phyloP scores from a whole-genome alignment of 1,140 invertebrate genomes.

The Argopecten irradians region DNA sequence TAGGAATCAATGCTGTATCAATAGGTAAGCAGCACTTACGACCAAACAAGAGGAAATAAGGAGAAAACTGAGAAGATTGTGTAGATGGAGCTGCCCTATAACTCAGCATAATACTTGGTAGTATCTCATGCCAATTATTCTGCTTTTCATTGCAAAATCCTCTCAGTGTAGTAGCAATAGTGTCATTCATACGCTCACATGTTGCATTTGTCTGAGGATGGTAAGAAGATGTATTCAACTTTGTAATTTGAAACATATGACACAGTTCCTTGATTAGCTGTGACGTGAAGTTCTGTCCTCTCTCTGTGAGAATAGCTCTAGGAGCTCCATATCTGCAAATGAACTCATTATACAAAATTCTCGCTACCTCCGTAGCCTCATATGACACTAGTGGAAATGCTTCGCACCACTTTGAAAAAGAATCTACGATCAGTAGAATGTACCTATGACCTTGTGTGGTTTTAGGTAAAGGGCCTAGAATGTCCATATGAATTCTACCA shows the following conservation, averaged over 20 bases:
- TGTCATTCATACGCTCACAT: constrained; percentile 37
- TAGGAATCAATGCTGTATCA: constrained; percentile 41
- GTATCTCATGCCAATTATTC: too few relatives aligned
- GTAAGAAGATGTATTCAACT: constrained; percentile 27
- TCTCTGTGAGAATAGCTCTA: constrained; percentile 34
- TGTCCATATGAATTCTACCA: constrained; percentile 46
- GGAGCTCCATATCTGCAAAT: constrained; percentile 52
- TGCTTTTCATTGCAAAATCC: constrained; percentile 40
- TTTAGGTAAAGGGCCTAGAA: constrained; percentile 49
- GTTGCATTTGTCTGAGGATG: constrained; percentile 43
- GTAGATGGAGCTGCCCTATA: too few relatives aligned
- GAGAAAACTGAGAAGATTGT: too few relatives aligned
- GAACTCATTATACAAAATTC: constrained; percentile 51
- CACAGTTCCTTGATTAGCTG: too few relatives aligned
- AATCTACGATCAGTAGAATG: too few relatives aligned
- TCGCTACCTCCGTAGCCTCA: constrained; percentile 44
- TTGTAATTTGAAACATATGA: constrained; percentile 39
- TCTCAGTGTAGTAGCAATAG: constrained; percentile 27
- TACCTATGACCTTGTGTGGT: constrained; percentile 25
- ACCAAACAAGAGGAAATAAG: too few relatives aligned
- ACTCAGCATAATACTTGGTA: too few relatives aligned
- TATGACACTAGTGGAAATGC: constrained; percentile 43
- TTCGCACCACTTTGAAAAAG: too few relatives aligned
- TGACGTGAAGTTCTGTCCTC: too few relatives aligned
- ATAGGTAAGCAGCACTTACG: constrained; percentile 41